Conservation (phyloP, 1,140 invertebrate genomes). For the Colletes latitarsis region DNA sequence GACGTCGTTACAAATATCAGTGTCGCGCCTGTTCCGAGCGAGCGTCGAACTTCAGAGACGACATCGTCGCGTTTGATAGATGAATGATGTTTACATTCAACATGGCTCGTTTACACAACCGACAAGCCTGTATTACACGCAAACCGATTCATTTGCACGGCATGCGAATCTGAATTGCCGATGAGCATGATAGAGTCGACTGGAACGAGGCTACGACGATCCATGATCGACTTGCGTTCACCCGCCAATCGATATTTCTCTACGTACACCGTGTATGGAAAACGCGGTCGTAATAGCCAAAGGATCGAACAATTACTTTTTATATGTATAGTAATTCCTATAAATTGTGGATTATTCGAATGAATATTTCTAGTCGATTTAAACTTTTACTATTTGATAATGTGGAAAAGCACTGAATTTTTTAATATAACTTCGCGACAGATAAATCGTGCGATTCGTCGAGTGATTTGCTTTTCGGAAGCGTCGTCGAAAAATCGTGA, state of each 20-base stretch:
- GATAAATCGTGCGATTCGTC: not conserved
- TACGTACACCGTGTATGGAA: no score
- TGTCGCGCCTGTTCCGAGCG: not conserved
- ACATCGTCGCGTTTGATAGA: conserved; percentile 6
- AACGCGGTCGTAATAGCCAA: no score
- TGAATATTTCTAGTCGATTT: no score
- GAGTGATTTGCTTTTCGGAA: not conserved
- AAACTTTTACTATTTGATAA: no score
- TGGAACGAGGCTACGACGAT: not conserved
- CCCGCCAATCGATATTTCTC: not conserved
- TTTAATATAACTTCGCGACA: no score
- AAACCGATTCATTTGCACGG: not conserved
- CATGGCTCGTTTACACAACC: not conserved
- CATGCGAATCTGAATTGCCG: not conserved
- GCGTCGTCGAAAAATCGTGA: not conserved
- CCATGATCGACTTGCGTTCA: not conserved
- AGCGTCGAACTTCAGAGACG: not conserved
- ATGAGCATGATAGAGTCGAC: no score
- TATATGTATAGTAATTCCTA: no score
- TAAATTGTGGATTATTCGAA: no score
- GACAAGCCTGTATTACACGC: not conserved
- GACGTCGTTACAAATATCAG: not conserved
- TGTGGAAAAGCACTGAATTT: no score
- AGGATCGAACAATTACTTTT: no score
- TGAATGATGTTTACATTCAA: not conserved